Base-by-base conservation (phyloP, 1,140 invertebrate genomes). In the Papilio aristodemus region DNA sequence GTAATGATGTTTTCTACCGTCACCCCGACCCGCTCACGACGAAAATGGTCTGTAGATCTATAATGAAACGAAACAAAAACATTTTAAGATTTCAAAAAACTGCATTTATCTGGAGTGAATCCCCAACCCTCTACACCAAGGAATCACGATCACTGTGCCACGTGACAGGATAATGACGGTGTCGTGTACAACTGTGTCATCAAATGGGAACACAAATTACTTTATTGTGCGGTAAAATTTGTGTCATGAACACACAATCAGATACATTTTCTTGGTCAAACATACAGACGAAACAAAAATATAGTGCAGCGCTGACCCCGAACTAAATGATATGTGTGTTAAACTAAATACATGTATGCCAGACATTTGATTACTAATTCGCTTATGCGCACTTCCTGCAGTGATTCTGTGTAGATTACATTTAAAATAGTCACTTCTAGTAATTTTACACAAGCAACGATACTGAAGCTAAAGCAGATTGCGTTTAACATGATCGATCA, bases 191-290 rank as follows among this genome's bases (percentile, higher is more conserved):
- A 22, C 46, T 50, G 19, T 50, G 46, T 25, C 46, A 50, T 50
- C 46, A 11, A 50, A 50, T 22, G 0, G 10, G 46, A 50, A 50
- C 46, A 9, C 46, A 22, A 50, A 50, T 50, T 50, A 43, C 41
- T 43, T 43, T 43, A 50, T 50, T 50, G 46, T 50, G 17, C 10
- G 9, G 46, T 17, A 50, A 22, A 22, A 50, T 50, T 50, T 22
- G 46, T 50, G 46, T 50, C 46, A 50, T 50, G 46, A 50, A 22
- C 46, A 50, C 46, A 50, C 19, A 50, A 22, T 43, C n/a, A 50
- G 19, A 50, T 13, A 3, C 27, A 39, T 39, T 50, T 10, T 50
- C 5, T 25, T 22, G n/a, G n/a, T 8, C 19, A 17, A 4, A 54
- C 46, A 17, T 43, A 13, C 10, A 39, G 10, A 39, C 8, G 41